Evolutionary conservation across 2,888 invertebrate genomes (phyloP).

Genomic region (Apamea sordens): DNA sequence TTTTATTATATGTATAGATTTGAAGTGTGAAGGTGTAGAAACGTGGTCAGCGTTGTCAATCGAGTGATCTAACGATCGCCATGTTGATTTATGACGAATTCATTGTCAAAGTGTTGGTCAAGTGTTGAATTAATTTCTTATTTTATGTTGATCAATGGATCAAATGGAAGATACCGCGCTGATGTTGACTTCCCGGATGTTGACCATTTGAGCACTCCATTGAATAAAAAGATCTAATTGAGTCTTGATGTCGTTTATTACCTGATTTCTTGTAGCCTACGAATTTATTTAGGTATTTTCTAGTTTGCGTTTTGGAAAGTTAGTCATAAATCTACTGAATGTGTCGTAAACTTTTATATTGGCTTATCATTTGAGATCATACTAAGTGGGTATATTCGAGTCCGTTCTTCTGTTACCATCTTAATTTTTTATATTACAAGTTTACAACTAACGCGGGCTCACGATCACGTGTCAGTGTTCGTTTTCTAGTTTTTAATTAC

Average conservation of each 20-base stretch:
- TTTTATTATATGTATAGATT: too few species aligned
- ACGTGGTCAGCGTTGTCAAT: conserved; percentile 62
- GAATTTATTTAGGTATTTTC: conserved; percentile 1
- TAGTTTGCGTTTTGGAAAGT: conserved; percentile 12
- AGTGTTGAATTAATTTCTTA: conserved; percentile 43
- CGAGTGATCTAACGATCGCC: conserved; percentile 49
- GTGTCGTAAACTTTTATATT: conserved; percentile 5
- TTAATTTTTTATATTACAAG: background rate
- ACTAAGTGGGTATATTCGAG: background rate
- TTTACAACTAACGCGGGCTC: background rate
- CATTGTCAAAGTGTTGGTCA: conserved; percentile 10
- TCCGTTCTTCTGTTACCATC: background rate
- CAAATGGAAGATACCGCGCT: background rate
- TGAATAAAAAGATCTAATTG: conserved; percentile 6
- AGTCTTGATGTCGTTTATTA: conserved; percentile 19
- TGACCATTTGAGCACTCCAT: conserved; percentile 13
- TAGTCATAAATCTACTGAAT: conserved; percentile 19
- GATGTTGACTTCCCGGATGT: conserved; percentile 53
- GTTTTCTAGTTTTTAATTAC: background rate
- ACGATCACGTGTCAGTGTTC: background rate
- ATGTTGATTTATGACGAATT: conserved; percentile 61
- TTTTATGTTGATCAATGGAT: conserved; percentile 25
- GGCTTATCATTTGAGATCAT: background rate
- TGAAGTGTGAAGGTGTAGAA: conserved; percentile 59
- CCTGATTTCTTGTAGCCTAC: conserved; percentile 15